A percentile compares a stretch with the other conserved stretches of the same genome.
These are phyloP conservation scores for Seriola quinqueradiata DNA, from an alignment of 2,113 vertebrate species.

Conservation along the genomic window DNA sequence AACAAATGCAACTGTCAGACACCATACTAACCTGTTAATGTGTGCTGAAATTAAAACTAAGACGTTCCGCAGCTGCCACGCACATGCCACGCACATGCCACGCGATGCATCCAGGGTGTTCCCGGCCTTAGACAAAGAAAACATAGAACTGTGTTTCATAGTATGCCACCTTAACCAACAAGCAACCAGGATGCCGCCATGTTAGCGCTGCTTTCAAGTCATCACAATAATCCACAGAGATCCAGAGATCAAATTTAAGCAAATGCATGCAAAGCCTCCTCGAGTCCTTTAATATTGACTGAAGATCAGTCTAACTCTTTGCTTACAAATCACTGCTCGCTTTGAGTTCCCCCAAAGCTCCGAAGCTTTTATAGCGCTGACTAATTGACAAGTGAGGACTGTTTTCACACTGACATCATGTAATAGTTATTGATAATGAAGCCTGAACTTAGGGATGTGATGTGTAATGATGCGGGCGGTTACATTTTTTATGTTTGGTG, in stretches of 20 bases:
- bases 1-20: too few relatives aligned
- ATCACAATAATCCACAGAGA: constrained; percentile 28
- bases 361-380: constrained; percentile 45
- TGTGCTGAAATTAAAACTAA: too few relatives aligned
- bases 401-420: constrained; percentile 17
- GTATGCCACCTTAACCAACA: background rate
- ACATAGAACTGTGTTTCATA: background rate
- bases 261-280: constrained; percentile 40
- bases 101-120: too few relatives aligned
- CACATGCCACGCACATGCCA: too few relatives aligned
- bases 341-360: constrained; percentile 51
- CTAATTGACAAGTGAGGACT: constrained; percentile 41
- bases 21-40: too few relatives aligned
- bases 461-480: constrained; percentile 10
- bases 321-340: constrained; percentile 53
- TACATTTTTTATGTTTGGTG: constrained; percentile 14
- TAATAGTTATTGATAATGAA: constrained; percentile 47
- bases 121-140: too few relatives aligned
- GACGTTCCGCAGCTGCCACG: too few relatives aligned
- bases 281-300: constrained; percentile 50
- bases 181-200: background rate
- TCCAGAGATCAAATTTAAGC: constrained; percentile 31
- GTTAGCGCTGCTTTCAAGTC: constrained; percentile 14
- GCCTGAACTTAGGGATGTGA: constrained; percentile 1
- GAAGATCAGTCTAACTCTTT: constrained; percentile 36